phyloP scores from a whole-genome alignment of 2,113 vertebrate genomes.

The Clinocottus analis region DNA sequence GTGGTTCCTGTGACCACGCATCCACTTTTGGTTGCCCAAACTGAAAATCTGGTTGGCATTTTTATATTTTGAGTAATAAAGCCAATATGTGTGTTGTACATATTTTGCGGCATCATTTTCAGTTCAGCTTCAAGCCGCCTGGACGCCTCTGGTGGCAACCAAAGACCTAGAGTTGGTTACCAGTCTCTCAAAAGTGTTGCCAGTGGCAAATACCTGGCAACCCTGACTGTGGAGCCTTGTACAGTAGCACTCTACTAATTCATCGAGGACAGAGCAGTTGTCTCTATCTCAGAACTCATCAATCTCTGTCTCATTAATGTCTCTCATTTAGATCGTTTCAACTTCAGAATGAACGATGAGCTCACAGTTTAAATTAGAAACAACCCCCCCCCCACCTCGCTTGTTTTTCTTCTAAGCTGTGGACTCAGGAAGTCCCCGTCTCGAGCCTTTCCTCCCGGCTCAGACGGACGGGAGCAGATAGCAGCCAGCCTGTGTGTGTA shows the following conservation, averaged over 20 bases:
- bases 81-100: background rate
- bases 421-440: conserved; percentile 52
- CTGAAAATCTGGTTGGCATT: background rate
- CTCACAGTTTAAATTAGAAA: background rate
- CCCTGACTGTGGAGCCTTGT: no score
- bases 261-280: background rate
- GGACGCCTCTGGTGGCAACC: no score
- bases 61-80: background rate
- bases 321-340: background rate
- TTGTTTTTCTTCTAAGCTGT: conserved; percentile 1
- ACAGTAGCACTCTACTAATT: background rate
- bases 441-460: conserved; percentile 58
- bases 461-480: conserved; percentile 54
- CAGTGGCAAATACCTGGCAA: background rate
- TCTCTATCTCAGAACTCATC: background rate
- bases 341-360: background rate
- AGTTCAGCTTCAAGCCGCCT: background rate
- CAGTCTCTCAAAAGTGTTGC: no score
- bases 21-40: background rate
- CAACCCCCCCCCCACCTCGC: background rate
- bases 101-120: background rate
- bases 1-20: background rate
- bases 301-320: background rate
- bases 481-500: conserved; percentile 8
- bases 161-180: background rate